phyloP scores from a whole-genome alignment of 2,888 invertebrate species.

The Leptinotarsa rubiginosa region DNA sequence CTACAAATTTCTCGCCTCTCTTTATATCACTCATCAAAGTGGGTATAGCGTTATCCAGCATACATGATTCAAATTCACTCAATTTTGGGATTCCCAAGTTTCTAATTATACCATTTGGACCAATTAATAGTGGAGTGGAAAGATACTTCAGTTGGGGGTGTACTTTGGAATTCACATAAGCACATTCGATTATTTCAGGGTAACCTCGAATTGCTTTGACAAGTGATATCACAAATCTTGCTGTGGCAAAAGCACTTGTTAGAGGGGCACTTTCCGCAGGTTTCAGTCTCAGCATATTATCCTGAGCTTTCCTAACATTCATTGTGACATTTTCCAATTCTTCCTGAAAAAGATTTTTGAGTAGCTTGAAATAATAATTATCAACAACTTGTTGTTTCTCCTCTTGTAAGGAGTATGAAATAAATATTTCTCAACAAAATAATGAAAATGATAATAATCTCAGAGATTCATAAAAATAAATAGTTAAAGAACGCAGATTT shows the following conservation, averaged over 20 bases:
- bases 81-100: conserved; percentile 62
- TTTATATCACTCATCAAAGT: conserved; percentile 57
- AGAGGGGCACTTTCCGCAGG: conserved; percentile 72
- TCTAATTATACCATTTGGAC: conserved; percentile 58
- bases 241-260: conserved; percentile 74
- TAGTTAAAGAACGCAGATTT: too few relatives aligned
- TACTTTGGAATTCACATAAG: conserved; percentile 59
- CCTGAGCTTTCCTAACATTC: conserved; percentile 71
- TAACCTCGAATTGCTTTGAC: conserved; percentile 67
- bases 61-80: conserved; percentile 61
- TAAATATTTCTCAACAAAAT: too few relatives aligned
- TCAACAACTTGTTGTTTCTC: too few relatives aligned
- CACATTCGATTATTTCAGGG: conserved; percentile 60
- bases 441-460: too few relatives aligned
- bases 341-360: conserved; percentile 49
- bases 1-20: conserved; percentile 58
- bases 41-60: conserved; percentile 60
- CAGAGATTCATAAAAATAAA: too few relatives aligned
- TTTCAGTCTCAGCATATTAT: conserved; percentile 74
- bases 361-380: too few relatives aligned
- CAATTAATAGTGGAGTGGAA: conserved; percentile 61
- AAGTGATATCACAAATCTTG: conserved; percentile 72
- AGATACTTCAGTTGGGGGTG: conserved; percentile 61
- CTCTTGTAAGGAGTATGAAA: too few relatives aligned
- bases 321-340: conserved; percentile 61